These are phyloP conservation scores for Tympanuchus pallidicinctus DNA, from an alignment of 2,113 vertebrate species.

Conservation along the genomic window DNA sequence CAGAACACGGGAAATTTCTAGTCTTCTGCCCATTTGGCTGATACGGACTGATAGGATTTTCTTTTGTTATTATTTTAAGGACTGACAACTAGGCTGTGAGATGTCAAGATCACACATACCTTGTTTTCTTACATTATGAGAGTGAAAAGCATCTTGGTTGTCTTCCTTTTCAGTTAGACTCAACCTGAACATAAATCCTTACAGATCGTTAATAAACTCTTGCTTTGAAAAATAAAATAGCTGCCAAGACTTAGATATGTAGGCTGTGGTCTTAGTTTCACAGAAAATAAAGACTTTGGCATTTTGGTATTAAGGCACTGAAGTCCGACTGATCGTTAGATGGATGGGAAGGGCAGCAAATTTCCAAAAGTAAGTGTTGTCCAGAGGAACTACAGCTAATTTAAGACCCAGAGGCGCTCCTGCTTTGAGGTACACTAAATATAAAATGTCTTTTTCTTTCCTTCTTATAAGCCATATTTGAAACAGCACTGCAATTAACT, in stretches of 20 bases:
- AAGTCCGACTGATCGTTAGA: neutral
- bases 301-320: neutral
- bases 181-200: neutral
- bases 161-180: neutral
- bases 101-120: accelerated
- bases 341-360: neutral
- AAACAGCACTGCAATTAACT: slow-evolving; percentile 24
- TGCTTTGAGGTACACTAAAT: neutral
- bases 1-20: neutral
- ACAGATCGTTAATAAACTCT: neutral
- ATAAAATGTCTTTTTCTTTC: neutral
- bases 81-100: neutral
- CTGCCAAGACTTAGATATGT: neutral
- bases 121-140: neutral
- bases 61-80: neutral
- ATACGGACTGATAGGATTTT: neutral
- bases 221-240: neutral
- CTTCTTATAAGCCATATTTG: neutral
- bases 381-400: neutral
- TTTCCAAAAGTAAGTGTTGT: neutral
- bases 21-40: neutral
- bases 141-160: neutral
- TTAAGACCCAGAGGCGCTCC: neutral
- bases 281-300: neutral
- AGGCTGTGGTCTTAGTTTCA: neutral